phyloP scores from a whole-genome alignment of 1,140 invertebrate genomes.

The Drosophila lini region DNA sequence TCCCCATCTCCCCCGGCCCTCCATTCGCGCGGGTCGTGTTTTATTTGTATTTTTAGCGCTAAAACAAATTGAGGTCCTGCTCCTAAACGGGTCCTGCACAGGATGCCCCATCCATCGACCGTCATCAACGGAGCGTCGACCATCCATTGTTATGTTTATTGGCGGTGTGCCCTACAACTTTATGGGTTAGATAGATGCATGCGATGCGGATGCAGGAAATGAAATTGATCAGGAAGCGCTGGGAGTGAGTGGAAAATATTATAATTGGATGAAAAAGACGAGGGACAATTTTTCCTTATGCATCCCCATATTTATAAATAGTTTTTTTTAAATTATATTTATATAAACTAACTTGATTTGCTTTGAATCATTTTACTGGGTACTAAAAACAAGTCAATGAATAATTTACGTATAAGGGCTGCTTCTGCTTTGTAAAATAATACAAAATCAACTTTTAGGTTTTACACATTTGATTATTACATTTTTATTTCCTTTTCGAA shows the following conservation, averaged over 20 bases:
- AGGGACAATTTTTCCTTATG: not conserved
- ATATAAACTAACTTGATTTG: not conserved
- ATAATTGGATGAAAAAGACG: constrained; percentile 37
- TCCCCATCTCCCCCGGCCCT: not conserved
- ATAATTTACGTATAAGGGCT: too few relatives aligned
- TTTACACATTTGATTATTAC: not conserved
- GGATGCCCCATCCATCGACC: constrained; percentile 10
- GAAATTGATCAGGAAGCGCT: constrained; percentile 28
- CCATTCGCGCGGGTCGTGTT: constrained; percentile 34
- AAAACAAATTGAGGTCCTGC: constrained; percentile 78
- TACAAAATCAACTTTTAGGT: not conserved
- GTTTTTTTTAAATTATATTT: too few relatives aligned
- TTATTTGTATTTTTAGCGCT: constrained; percentile 81
- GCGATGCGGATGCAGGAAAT: constrained; percentile 32
- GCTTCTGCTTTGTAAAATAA: not conserved
- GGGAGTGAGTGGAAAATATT: constrained; percentile 23
- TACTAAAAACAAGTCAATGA: not conserved
- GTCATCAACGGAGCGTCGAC: not conserved
- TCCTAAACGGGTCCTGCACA: constrained; percentile 35
- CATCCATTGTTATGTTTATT: constrained; percentile 60
- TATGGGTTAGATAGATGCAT: constrained; percentile 34
- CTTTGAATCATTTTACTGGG: not conserved
- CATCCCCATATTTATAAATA: not conserved
- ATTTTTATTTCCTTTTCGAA: not conserved
- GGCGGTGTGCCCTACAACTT: constrained; percentile 43